Base-by-base conservation (phyloP, 2,888 invertebrate species). In the Melieria picta region DNA sequence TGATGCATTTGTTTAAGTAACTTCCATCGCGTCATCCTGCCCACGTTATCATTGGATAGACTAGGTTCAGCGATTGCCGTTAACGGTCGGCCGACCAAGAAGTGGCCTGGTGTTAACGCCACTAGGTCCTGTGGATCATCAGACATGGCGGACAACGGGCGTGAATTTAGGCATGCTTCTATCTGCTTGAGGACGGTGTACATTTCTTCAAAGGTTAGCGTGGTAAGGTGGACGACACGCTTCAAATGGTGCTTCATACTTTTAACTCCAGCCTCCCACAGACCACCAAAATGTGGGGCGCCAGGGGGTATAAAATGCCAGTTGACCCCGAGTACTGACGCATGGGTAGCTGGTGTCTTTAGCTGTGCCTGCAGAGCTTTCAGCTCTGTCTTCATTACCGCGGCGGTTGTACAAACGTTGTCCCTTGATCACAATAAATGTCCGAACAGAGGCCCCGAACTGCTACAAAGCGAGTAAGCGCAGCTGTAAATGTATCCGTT, bases 221-320 rank as follows among this genome's bases (percentile, higher is more conserved):
- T 30, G 4, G 65, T n/a, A 9, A 50, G 11, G 50, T 52, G 4
- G 6, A 65, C 42, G 5, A 65, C 52, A 5, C 65, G 65, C 10
- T 45, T 52, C 1, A 65, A 43, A 13, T 65, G 65, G 43, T 55
- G 10, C n/a, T 65, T 65, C 65, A 65, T 65, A 13, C 11, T 65
- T n/a, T 65, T 55, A n/a, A 64, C 64, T 1, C 55, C 65, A n/a
- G 65, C 65, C 45, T 65, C 55, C 65, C 65, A 65, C 7, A 65
- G 13, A n/a, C 56, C 65, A 6, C 65, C 65, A 55, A 65, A 65
- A 55, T 65, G 52, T 1, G 65, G 65, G 42, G 55, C 50, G 1
- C 43, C 65, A 42, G 61, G 65, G 7, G 65, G 65, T n/a, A 65
- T 55, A 13, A 65, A 65, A 13, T 65, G 65, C 56, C 56, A 65